Conservation (phyloP, 2,888 invertebrate genomes). For the Catotricha subobsoleta region DNA sequence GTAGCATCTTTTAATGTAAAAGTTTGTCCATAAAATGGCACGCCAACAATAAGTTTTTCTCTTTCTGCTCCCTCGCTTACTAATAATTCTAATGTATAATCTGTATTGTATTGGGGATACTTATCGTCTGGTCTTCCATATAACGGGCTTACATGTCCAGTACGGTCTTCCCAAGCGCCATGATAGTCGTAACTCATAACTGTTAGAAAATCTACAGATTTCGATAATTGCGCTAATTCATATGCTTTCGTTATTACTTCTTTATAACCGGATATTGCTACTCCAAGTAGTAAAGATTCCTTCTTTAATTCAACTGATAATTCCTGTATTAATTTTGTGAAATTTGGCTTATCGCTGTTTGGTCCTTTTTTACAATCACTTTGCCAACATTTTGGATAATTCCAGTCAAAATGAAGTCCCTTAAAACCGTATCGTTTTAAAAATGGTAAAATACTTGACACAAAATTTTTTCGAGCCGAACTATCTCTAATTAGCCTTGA, state of each 20-base stretch:
- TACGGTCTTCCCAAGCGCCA: conserved; percentile 67
- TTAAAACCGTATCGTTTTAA: conserved; percentile 58
- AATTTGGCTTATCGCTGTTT: conserved; percentile 56
- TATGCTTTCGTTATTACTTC: conserved; percentile 78
- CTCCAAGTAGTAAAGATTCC: conserved; percentile 45
- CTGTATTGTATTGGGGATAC: conserved; percentile 60
- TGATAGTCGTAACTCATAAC: conserved; percentile 82
- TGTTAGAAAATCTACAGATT: conserved; percentile 58
- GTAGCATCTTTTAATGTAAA: conserved; percentile 40
- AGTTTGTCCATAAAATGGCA: conserved; percentile 79
- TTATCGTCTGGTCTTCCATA: conserved; percentile 44
- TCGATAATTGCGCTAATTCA: conserved; percentile 51
- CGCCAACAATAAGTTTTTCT: conserved; percentile 54
- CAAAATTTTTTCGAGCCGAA: conserved; percentile 48
- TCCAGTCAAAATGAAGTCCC: conserved; percentile 86
- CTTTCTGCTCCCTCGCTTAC: conserved; percentile 54
- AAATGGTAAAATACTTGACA: conserved; percentile 49
- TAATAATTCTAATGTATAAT: conserved; percentile 63
- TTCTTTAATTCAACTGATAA: conserved; percentile 21
- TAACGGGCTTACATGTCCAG: conserved; percentile 68
- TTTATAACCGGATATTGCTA: conserved; percentile 76
- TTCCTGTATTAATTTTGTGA: conserved; percentile 55
- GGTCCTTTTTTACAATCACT: conserved; percentile 73
- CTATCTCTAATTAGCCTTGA: conserved; percentile 55
- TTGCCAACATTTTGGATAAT: conserved; percentile 87